Evolutionary conservation across 2,113 vertebrate genomes (phyloP).

Genomic region (Danio rerio): GRCz12tu NC_133177.1:18307001-18307500

Average conservation of each 20-base stretch:
- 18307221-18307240: slow-evolving; percentile 52
- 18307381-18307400: background rate
- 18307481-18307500: too few relatives aligned
- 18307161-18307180: slow-evolving; percentile 33
- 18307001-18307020: too few relatives aligned
- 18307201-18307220: slow-evolving; percentile 71
- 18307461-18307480: too few relatives aligned
- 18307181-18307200: slow-evolving; percentile 72
- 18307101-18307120: too few relatives aligned
- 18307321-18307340: slow-evolving; percentile 28
- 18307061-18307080: background rate
- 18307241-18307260: slow-evolving; percentile 73
- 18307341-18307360: slow-evolving; percentile 7
- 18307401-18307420: slow-evolving; percentile 13
- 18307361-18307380: background rate
- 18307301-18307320: slow-evolving; percentile 38
- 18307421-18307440: background rate
- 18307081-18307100: background rate
- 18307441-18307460: background rate
- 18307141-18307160: background rate
- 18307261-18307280: slow-evolving; percentile 49
- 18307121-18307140: too few relatives aligned
- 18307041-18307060: background rate
- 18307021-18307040: too few relatives aligned
- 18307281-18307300: slow-evolving; percentile 31